Percentiles rank a stretch among this genome's conserved stretches.
These are phyloP conservation scores for Clanis bilineata DNA, from an alignment of 2,888 invertebrate species.

Conservation along the genomic window DNA sequence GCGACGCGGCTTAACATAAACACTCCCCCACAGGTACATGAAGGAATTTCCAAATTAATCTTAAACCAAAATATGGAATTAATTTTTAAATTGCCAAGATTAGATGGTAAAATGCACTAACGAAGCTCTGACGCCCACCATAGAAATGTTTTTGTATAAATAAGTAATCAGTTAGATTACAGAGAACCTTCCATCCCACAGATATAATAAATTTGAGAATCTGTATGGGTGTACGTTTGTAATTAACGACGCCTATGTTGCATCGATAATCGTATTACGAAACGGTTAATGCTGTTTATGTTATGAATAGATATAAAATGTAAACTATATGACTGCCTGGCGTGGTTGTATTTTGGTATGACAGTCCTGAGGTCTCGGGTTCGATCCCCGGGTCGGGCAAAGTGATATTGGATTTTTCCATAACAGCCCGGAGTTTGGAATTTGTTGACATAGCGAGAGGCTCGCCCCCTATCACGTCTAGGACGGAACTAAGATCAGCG, in stretches of 20 bases:
- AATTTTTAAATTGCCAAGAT: neutral
- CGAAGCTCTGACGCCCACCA: constrained; percentile 5
- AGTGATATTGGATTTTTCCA: no score
- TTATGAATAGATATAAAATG: no score
- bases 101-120: neutral
- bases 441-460: no score
- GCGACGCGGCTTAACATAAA: no score
- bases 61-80: neutral
- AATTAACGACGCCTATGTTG: neutral
- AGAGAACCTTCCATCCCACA: neutral
- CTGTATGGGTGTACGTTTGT: constrained; percentile 1
- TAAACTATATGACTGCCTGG: no score
- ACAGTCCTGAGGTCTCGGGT: no score
- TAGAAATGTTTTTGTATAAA: constrained; percentile 1
- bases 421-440: no score
- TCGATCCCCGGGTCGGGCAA: no score
- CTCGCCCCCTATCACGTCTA: no score
- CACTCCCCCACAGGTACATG: no score
- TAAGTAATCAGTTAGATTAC: constrained; percentile 9
- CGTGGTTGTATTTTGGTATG: no score
- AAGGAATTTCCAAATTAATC: neutral
- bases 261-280: constrained; percentile 1
- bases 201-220: constrained; percentile 3
- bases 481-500: no score
- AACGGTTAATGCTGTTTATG: neutral